Conservation (phyloP, 2,888 invertebrate genomes). For the Thereva unica region DNA sequence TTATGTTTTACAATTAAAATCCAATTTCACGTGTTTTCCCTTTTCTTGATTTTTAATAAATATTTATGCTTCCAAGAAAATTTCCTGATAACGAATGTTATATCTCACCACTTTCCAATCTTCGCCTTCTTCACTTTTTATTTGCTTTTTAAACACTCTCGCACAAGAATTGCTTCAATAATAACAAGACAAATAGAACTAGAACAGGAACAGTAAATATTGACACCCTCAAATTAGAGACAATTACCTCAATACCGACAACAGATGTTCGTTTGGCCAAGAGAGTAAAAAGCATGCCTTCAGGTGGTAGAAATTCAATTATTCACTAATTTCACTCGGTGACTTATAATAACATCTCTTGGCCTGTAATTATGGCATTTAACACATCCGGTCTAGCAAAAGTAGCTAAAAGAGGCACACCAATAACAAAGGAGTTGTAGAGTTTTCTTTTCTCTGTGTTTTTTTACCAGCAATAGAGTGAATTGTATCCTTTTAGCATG, state of each 20-base stretch:
- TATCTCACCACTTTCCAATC: too few species aligned
- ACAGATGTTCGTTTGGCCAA: constrained; percentile 7
- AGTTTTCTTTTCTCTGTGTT: too few species aligned
- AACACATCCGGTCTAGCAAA: constrained; percentile 8
- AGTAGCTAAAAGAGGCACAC: not conserved
- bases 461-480: too few species aligned
- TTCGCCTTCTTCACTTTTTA: too few species aligned
- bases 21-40: too few species aligned
- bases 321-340: not conserved
- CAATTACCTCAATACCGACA: constrained; percentile 2
- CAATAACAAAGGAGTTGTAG: too few species aligned
- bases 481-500: too few species aligned
- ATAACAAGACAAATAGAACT: not conserved
- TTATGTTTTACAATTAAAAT: too few species aligned
- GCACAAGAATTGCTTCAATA: not conserved
- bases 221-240: constrained; percentile 18
- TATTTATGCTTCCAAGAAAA: too few species aligned
- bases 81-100: too few species aligned
- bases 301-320: constrained; percentile 4
- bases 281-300: not conserved
- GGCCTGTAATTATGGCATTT: constrained; percentile 5
- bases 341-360: constrained; percentile 10
- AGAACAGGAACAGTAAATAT: constrained; percentile 17
- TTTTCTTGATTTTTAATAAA: too few species aligned
- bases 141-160: too few species aligned